Evolutionary conservation across 53 echinoderm and acorn worm genomes (phyloP).

Genomic region (Temnopleurus reevesii): DNA sequence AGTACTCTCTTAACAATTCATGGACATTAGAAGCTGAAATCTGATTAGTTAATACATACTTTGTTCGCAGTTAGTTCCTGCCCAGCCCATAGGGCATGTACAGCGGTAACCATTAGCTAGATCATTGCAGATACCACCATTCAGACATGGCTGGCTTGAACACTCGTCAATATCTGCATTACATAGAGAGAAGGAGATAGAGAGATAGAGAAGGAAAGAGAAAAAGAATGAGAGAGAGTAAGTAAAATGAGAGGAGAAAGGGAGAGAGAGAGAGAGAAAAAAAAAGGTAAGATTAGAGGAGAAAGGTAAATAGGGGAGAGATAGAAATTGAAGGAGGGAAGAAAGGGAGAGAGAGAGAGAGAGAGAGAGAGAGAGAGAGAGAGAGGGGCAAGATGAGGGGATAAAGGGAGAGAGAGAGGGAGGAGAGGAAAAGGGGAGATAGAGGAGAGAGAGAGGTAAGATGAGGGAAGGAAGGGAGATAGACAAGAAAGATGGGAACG

Average conservation of each 20-base stretch:
- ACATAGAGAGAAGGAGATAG: background rate
- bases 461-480: too few relatives aligned
- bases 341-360: too few relatives aligned
- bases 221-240: background rate
- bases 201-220: background rate
- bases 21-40: too few relatives aligned
- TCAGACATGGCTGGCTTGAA: conserved; percentile 78
- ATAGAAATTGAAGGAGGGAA: background rate
- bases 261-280: background rate
- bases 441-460: background rate
- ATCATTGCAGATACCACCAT: conserved; percentile 88
- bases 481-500: too few relatives aligned
- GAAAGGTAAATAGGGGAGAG: background rate
- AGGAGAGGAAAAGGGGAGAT: background rate
- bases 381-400: too few relatives aligned
- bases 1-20: too few relatives aligned
- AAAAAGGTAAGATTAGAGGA: background rate
- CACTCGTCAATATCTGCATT: conserved; percentile 82
- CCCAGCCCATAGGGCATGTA: conserved; percentile 84
- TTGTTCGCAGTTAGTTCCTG: conserved; percentile 73
- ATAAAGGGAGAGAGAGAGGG: background rate
- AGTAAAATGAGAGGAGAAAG: background rate
- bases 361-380: background rate
- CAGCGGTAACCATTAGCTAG: conserved; percentile 76
- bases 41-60: conserved; percentile 50